Base-by-base conservation (phyloP, 2,113 vertebrate species). In the Anolis sagrei region DNA sequence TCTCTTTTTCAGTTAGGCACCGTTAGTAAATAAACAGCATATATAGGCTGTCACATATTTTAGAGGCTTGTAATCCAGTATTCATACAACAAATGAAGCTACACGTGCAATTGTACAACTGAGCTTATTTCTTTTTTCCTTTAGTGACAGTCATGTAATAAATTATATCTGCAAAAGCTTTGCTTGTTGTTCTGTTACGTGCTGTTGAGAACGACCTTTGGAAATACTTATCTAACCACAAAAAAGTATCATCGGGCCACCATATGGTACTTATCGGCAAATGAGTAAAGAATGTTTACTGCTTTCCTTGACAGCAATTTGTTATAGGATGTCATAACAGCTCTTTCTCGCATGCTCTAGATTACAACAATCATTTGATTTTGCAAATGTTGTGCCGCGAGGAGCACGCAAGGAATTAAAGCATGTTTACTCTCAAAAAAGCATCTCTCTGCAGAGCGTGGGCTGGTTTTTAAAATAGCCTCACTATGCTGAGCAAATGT, bases 251-350 rank as follows among this genome's bases (percentile, higher is more conserved):
- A n/a, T 27, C 48, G 86, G 54, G 34, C 9, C 25, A 82, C 48
- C 93, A 81, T 81, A 58, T 76, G 83, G 89, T 78, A 29, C 5
- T 1, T 76, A 77, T 90, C 75, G 29, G 74, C 69, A 2, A 7
- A 82, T 36, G n/a, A 92, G 25, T 23, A 66, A 90, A 89, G 39
- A 86, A 68, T 69, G 39, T 51, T 94, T 76, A 39, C 16, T 83
- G 49, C 36, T 90, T 89, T 87, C 27, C 51, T 39, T 39, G 1
- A 91, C 39, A 54, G 62, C 49, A 77, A 18, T 82, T 92, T 93
- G 25, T 44, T 88, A 87, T 0, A 25, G 32, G 9, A 79, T 92
- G 93, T 95, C 89, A 84, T 88, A 92, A 88, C 29, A 90, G 72
- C 0, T 79, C 72, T 36, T 88, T 87, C 77, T 89, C 92, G 21